Percentiles rank a stretch among this genome's conserved stretches.
Evolutionary conservation across 2,797 vertebrate genomes (phyloP).

Genomic region (Mycteria americana): DNA sequence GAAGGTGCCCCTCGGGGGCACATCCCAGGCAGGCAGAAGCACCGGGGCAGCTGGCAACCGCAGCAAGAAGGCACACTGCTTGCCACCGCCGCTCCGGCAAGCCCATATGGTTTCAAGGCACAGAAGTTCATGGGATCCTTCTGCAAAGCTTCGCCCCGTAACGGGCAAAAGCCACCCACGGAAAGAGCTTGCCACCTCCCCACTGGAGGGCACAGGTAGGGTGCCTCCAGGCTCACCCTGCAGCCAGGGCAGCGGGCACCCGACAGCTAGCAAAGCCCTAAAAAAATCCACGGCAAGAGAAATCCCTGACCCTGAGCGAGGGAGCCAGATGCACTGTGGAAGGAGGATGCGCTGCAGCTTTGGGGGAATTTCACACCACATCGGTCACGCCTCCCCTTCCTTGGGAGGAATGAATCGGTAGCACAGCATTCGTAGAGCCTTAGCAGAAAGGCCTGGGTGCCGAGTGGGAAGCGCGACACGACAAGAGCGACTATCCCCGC

Average conservation of each 20-base stretch:
- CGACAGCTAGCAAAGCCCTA: not conserved
- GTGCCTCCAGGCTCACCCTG: fast-evolving
- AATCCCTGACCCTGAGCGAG: not conserved
- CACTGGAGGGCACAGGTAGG: not conserved
- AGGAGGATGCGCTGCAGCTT: not conserved
- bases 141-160: not conserved
- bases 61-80: not conserved
- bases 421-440: not conserved
- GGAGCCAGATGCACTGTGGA: not conserved
- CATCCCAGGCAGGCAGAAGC: not conserved
- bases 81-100: not conserved
- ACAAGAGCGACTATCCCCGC: not conserved
- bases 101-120: fast-evolving
- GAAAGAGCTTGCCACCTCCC: not conserved
- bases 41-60: not conserved
- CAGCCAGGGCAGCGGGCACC: not conserved
- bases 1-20: not conserved
- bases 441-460: not conserved
- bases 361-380: not conserved
- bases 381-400: not conserved
- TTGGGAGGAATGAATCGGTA: not conserved
- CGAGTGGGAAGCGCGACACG: fast-evolving
- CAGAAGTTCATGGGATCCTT: not conserved
- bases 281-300: not conserved
- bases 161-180: fast-evolving